phyloP scores from a whole-genome alignment of 2,888 invertebrate genomes.

The Eilema griseolum region DNA sequence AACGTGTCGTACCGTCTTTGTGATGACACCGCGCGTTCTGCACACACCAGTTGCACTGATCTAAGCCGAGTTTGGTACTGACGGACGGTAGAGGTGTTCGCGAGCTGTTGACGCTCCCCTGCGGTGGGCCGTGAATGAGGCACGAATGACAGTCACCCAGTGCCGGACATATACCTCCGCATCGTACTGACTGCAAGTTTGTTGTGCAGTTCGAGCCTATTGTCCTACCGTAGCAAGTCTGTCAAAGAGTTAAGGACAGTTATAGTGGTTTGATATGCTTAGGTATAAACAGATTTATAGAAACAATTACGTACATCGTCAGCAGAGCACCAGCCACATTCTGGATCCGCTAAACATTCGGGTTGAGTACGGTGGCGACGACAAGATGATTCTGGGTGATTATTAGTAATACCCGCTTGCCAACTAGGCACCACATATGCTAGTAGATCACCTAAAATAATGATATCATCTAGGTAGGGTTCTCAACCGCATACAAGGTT shows the following conservation, averaged over 20 bases:
- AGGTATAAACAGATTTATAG: neutral
- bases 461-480: neutral
- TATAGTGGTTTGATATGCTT: neutral
- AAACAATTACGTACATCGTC: conserved; percentile 84
- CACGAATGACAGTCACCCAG: conserved; percentile 96
- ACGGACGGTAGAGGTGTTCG: conserved; percentile 85
- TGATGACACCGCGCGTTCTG: conserved; percentile 96
- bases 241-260: conserved; percentile 38
- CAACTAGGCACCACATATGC: conserved; percentile 95
- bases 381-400: conserved; percentile 93
- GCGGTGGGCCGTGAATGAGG: conserved; percentile 92
- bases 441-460: conserved; percentile 89
- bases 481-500: neutral
- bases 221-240: conserved; percentile 93
- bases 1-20: conserved; percentile 88
- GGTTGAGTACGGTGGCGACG: conserved; percentile 91
- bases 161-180: conserved; percentile 96
- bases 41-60: conserved; percentile 97
- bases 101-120: conserved; percentile 71
- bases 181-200: conserved; percentile 94
- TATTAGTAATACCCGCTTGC: conserved; percentile 90
- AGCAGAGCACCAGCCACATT: conserved; percentile 97
- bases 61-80: conserved; percentile 92
- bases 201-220: conserved; percentile 96
- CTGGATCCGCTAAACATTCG: conserved; percentile 95